These are phyloP conservation scores for Sarcophaga carnaria DNA, from an alignment of 2,888 invertebrate genomes.

Conservation along the genomic window DNA sequence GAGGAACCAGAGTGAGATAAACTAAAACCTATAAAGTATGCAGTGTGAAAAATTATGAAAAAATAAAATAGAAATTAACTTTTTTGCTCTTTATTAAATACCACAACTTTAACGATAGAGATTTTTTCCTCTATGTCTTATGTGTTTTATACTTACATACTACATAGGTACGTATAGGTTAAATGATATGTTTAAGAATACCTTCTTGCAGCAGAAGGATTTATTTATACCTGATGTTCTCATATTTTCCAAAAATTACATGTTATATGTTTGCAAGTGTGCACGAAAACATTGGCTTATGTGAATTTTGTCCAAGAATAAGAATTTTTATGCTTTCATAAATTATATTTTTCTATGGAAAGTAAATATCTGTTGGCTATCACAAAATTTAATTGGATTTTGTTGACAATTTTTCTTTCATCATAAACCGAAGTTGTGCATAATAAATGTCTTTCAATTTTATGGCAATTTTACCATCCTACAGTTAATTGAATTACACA, in stretches of 20 bases:
- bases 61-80: background rate
- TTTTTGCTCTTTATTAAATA: too few species aligned
- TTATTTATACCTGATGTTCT: too few species aligned
- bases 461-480: background rate
- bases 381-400: conserved; percentile 48
- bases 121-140: too few species aligned
- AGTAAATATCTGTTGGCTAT: conserved; percentile 45
- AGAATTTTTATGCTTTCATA: background rate
- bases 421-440: background rate
- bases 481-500: background rate
- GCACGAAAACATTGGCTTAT: background rate
- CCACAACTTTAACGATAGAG: too few species aligned
- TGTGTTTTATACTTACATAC: too few species aligned
- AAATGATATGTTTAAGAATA: too few species aligned
- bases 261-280: background rate
- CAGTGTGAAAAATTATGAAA: conserved; percentile 29
- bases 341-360: background rate
- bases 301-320: background rate
- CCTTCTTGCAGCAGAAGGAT: too few species aligned
- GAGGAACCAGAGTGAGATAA: background rate
- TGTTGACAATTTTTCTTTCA: conserved; percentile 13
- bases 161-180: too few species aligned
- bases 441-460: background rate
- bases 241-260: background rate
- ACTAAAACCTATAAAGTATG: conserved; percentile 19